These are phyloP conservation scores for Tipula unca DNA, from an alignment of 2,888 invertebrate genomes.

Conservation along the genomic window DNA sequence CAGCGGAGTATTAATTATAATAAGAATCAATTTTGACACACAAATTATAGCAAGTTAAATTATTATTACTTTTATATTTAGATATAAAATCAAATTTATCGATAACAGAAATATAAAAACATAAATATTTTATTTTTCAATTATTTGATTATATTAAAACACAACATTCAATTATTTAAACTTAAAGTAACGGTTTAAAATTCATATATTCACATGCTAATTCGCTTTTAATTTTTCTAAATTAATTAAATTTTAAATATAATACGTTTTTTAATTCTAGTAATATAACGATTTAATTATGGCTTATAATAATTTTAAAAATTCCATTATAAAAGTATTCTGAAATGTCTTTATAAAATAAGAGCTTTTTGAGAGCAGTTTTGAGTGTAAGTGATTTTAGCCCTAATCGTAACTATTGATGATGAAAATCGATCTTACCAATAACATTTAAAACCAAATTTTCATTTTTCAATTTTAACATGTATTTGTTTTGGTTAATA, in stretches of 20 bases:
- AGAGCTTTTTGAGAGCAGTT: no score
- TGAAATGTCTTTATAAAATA: no score
- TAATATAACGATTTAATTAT: background rate
- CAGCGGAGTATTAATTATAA: no score
- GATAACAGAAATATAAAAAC: background rate
- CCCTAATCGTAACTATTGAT: no score
- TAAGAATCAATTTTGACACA: no score
- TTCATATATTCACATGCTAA: background rate
- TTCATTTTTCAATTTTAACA: no score
- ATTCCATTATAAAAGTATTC: background rate
- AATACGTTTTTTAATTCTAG: background rate
- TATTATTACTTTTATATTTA: background rate
- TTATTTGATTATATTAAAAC: background rate
- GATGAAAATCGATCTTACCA: no score
- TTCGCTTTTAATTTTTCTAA: background rate
- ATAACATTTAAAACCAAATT: no score
- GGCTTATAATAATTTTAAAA: background rate
- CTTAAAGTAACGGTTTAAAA: background rate
- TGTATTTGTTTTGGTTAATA: no score
- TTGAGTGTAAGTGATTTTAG: no score
- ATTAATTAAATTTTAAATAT: background rate
- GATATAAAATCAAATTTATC: background rate
- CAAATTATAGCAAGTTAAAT: no score
- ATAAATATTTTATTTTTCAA: background rate
- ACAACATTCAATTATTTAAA: background rate